Evolutionary conservation across 2,888 invertebrate genomes (phyloP).

Genomic region (Dicycla oo): DNA sequence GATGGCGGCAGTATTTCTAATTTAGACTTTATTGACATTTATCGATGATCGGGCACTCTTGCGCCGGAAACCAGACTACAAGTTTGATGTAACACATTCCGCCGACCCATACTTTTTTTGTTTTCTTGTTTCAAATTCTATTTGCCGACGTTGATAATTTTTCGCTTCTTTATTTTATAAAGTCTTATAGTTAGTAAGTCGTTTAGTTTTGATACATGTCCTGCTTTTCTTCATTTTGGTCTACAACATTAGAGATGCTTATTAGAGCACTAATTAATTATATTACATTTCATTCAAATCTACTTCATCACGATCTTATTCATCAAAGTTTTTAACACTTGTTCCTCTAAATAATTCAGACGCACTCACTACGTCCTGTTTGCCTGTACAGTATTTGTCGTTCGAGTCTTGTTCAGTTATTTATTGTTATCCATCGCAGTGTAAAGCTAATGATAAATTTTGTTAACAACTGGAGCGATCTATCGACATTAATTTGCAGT

Average conservation of each 20-base stretch:
- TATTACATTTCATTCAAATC: conserved; percentile 39
- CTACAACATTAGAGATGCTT: conserved; percentile 12
- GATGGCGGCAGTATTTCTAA: conserved; percentile 74
- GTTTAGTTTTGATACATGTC: conserved; percentile 41
- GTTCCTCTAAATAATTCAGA: neutral
- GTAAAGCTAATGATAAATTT: conserved; percentile 68
- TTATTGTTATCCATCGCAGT: conserved; percentile 55
- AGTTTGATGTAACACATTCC: conserved; percentile 36
- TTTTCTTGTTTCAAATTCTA: conserved; percentile 16
- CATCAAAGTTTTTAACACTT: conserved; percentile 4
- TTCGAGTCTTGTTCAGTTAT: conserved; percentile 38
- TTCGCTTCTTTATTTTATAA: conserved; percentile 11
- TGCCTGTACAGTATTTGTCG: conserved; percentile 9
- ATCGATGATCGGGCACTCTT: conserved; percentile 76
- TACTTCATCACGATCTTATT: conserved; percentile 34
- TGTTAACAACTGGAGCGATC: conserved; percentile 66
- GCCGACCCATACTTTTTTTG: neutral
- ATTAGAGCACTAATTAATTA: no score
- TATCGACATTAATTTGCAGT: conserved; percentile 65
- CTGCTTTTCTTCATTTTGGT: conserved; percentile 30
- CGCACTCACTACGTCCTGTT: neutral
- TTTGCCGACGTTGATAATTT: conserved; percentile 3
- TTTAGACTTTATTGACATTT: conserved; percentile 79
- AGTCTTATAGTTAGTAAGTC: no score
- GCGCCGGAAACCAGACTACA: conserved; percentile 51